Base-by-base conservation (phyloP, 2,113 vertebrate genomes). In the Colaptes auratus region DNA sequence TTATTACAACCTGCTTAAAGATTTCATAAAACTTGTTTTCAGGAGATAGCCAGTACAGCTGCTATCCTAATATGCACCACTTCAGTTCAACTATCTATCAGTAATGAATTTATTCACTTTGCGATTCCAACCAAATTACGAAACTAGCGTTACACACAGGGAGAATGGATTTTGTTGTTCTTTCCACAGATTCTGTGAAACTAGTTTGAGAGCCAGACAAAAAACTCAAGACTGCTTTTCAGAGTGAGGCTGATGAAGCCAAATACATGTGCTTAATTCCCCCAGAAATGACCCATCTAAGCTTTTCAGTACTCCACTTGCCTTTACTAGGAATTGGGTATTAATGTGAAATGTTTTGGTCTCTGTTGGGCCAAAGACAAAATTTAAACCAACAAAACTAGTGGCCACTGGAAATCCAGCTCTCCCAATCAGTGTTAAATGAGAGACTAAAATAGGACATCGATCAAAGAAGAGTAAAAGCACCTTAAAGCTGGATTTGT, bases 71-170 rank as follows among this genome's bases (percentile, higher is more conserved):
- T 33, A 91, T 4, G 55, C 3, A 70, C n/a, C 36, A 60, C 28
- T 71, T 73, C 12, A 71, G 39, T 66, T 31, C 21, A 84, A 33
- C 31, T 36, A 25, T 27, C 31, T 75, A 11, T 87, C 91, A 79
- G 50, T 77, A 88, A 91, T 66, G 9, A 76, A 93, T 88, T 90
- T 1, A 74, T 63, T 90, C 46, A 71, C 39, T 90, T 94, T 90
- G 76, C 74, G 42, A 95, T 85, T 93, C 67, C 72, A 92, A 58
- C 28, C 74, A 48, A 82, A 81, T 82, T 91, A 84, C 50, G 83
- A 76, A 74, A 81, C 20, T 6, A 65, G 48, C 70, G 59, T 88
- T 82, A 75, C 27, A 71, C 42, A 39, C 23, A 58, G 72, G n/a
- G 31, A 84, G 67, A 48, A 74, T 10, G 48, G n/a, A 61, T 93